Evolutionary conservation across 1,140 invertebrate genomes (phyloP).

Genomic region (Cydia fagiglandana): DNA sequence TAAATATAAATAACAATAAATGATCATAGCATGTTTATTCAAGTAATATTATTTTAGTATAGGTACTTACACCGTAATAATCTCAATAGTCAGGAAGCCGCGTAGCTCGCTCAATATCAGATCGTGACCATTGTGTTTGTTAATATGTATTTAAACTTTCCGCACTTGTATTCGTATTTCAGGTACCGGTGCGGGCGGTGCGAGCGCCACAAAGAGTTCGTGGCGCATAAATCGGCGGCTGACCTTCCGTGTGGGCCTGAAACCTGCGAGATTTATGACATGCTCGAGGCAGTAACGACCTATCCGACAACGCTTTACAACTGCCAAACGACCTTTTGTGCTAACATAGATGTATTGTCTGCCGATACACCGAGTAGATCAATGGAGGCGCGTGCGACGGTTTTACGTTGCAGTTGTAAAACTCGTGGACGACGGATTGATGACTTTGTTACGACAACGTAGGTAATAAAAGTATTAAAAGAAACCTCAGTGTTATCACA

Average conservation of each 20-base stretch:
- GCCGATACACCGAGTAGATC: conserved; percentile 10
- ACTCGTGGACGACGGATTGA: neutral
- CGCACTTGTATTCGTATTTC: conserved; percentile 39
- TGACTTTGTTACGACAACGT: neutral
- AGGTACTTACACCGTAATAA: neutral
- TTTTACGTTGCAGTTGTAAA: conserved; percentile 2
- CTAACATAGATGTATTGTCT: neutral
- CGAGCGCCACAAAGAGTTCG: conserved; percentile 60
- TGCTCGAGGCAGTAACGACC: neutral
- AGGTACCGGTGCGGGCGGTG: conserved; percentile 43
- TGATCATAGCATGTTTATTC: neutral
- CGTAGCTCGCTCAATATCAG: conserved; percentile 12
- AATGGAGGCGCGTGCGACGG: neutral
- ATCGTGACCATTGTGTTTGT: conserved; percentile 18
- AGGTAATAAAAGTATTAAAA: neutral
- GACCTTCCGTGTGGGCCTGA: conserved; percentile 37
- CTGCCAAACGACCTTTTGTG: neutral
- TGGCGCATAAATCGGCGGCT: conserved; percentile 59
- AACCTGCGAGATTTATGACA: conserved; percentile 18
- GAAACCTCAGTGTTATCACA: neutral
- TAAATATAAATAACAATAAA: neutral
- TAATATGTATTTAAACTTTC: conserved; percentile 25
- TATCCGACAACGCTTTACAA: neutral
- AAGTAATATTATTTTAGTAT: neutral
- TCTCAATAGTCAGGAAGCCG: conserved; percentile 5